Evolutionary conservation across 2,113 vertebrate species (phyloP), one percentile per base, ranked within the genome.

Genomic region (Pterophyllum scalare): DNA sequence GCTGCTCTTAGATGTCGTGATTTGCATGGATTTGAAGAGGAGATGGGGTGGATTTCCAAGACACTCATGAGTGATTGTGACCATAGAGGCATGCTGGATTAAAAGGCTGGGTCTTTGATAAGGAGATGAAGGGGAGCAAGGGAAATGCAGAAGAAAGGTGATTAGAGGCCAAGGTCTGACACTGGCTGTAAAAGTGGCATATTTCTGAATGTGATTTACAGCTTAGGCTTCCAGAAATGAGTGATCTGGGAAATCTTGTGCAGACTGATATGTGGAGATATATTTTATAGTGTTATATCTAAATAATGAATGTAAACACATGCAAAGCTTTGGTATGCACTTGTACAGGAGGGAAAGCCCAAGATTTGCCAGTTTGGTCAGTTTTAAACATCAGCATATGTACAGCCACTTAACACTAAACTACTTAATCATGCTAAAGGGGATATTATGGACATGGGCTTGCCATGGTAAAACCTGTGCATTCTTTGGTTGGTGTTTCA

Each of bases 11-110:
- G 94, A 94, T 93, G 92, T 90, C 88, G 83, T 86, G 92, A 93
- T 95, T 93, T 95, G 90, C 94, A 95, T 94, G 89, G 91, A 94
- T 95, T 93, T 95, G 90, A 93, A 92, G 88, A 67, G 61, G 77
- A 90, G 88, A 90, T 85, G 79, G 84, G 88, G 78, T 93, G 94
- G 92, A 93, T 94, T 94, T 93, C 86, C 88, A 88, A 80, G 94
- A 95, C 92, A 92, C 91, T 92, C 91, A 90, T 93, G 92, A 91
- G 85, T 94, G 91, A 90, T 87, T 88, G 92, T 92, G 90, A 90
- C 94, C 93, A 92, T 49, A 20, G 90, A 93, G 80, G 90, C 93
- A 87, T 92, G 91, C 83, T 88, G 93, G 92, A 93, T 94, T 92
- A 90, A 90, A 87, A 87, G 43, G 75, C 85, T 46, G 86, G 77